Conservation (phyloP, 2,113 vertebrate genomes). For the Dipodomys stephensi region DNA sequence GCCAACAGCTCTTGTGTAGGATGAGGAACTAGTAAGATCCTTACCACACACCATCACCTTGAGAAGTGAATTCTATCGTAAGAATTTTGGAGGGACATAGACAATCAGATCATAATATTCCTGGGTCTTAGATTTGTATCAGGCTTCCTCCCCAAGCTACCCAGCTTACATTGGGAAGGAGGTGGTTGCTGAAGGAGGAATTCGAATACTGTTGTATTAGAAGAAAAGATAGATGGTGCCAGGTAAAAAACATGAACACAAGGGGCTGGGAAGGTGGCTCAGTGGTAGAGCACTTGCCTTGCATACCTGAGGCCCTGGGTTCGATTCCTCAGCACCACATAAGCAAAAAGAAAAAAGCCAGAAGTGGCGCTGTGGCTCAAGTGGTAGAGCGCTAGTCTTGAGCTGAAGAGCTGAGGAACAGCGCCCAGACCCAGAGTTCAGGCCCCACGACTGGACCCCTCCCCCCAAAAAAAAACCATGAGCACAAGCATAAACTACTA, state of each 20-base stretch:
- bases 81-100: not conserved
- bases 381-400: too few relatives aligned
- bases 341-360: too few relatives aligned
- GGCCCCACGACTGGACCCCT: too few relatives aligned
- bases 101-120: not conserved
- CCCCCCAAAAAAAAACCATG: not conserved
- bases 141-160: not conserved
- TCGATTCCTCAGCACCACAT: too few relatives aligned
- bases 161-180: not conserved
- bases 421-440: too few relatives aligned
- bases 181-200: slow-evolving; percentile 1
- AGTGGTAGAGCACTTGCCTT: too few relatives aligned
- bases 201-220: slow-evolving; percentile 4
- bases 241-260: not conserved
- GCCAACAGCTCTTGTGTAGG: too few relatives aligned
- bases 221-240: not conserved
- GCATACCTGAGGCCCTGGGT: too few relatives aligned
- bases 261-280: too few relatives aligned
- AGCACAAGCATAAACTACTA: not conserved
- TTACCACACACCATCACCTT: not conserved
- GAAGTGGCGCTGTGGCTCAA: too few relatives aligned
- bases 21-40: not conserved
- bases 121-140: not conserved
- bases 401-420: too few relatives aligned
- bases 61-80: not conserved